Percentiles rank a stretch among this genome's conserved stretches.
Evolutionary conservation across 2,797 vertebrate species (phyloP).

Genomic region (Luscinia luscinia): DNA sequence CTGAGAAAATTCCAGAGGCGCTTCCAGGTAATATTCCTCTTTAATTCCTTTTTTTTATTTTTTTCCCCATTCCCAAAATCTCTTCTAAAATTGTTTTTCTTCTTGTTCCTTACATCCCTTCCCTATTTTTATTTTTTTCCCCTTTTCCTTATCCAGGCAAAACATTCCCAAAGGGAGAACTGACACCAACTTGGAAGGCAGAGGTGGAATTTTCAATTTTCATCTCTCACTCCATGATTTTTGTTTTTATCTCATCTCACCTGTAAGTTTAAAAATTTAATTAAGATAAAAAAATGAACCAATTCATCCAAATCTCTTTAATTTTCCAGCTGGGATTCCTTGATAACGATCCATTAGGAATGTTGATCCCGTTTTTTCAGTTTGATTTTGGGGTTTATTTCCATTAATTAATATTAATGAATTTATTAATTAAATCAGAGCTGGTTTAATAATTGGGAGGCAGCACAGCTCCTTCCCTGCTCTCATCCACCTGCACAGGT

Average conservation of each 20-base stretch:
- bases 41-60: background rate
- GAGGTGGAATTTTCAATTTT: background rate
- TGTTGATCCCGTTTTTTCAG: rapidly evolving
- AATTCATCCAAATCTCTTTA: background rate
- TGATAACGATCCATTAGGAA: rapidly evolving
- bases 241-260: background rate
- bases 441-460: rapidly evolving
- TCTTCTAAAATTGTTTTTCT: background rate
- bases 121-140: too few relatives aligned
- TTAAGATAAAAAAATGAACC: background rate
- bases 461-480: rapidly evolving
- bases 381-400: background rate
- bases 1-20: background rate
- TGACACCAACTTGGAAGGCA: background rate
- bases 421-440: background rate
- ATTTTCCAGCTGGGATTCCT: background rate
- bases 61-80: background rate
- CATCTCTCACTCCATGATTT: rapidly evolving
- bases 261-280: background rate
- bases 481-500: background rate
- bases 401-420: background rate
- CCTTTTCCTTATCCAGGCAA: background rate
- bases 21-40: background rate
- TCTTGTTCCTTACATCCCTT: rapidly evolving
- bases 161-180: background rate